Base-by-base conservation (phyloP, 2,113 vertebrate species). In the Myxocyprinus asiaticus region DNA sequence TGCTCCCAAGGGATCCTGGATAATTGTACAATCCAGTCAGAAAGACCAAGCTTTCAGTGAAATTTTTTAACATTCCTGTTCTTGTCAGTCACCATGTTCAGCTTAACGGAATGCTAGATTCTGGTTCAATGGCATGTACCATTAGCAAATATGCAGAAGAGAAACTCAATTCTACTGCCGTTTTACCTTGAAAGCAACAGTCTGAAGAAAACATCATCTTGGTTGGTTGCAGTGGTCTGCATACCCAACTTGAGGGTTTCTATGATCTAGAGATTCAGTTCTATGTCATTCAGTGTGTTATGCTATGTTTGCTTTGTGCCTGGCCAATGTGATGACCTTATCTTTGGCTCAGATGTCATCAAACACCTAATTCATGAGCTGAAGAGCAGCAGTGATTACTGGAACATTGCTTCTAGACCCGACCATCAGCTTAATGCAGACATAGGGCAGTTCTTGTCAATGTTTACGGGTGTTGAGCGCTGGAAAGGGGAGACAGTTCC, bases 71-170 rank as follows among this genome's bases (percentile, higher is more conserved):
- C 10, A 22, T 62, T 33, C 59, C 61, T 33, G 22, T 63, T 11
- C 5, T 4, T 10, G 7, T 59, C 56, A 59, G 17, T 7, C 3
- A 15, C 7, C 56, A 59, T 59, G 56, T 59, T 59, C 56, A 17
- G n/a, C 56, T 59, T 6, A 9, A 7, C n/a, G 7, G 58, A 7
- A 61, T 61, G 58, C 58, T 61, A 22, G 17, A 33, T 4, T 84
- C 81, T 2, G 79, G 83, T 1, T 86, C 85, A 0, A 83, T 85
- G 79, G 79, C 85, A 0, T 61, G 59, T 61, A 61, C 59, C 17
- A 33, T 61, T n/a, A n/a, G n/a, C 17, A 33, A 61, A 61, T 22
- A 33, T 22, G 7, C 58, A 8, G 59, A 61, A 33, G 59, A 61
- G 56, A 61, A 22, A 61, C 17, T 61, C 17, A 22, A 17, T 33